Conservation (phyloP, 2,888 invertebrate species). For the Rhodophaea formosa region DNA sequence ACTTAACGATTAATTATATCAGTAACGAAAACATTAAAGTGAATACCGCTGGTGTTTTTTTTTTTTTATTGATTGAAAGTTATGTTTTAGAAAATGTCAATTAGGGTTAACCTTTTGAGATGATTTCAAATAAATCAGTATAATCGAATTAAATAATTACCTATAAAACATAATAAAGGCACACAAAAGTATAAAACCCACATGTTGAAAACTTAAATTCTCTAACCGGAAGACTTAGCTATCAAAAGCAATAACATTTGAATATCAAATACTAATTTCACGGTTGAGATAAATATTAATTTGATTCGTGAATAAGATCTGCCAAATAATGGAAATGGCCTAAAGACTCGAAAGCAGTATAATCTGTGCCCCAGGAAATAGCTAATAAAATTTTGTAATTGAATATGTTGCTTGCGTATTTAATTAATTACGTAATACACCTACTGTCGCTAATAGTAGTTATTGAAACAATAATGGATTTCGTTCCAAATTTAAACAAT, state of each 20-base stretch:
- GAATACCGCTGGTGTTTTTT: no score
- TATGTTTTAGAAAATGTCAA: no score
- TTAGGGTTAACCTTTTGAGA: no score
- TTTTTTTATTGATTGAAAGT: conserved; percentile 18
- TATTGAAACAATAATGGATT: no score
- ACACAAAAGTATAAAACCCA: conserved; percentile 35
- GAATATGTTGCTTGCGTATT: background rate
- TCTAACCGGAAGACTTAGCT: conserved; percentile 12
- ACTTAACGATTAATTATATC: no score
- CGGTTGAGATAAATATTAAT: conserved; percentile 26
- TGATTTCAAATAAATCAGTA: background rate
- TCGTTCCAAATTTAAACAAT: no score
- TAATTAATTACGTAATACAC: background rate
- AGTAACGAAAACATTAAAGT: no score
- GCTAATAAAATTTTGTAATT: background rate
- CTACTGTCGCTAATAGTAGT: no score
- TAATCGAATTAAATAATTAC: conserved; percentile 31
- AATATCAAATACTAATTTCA: conserved; percentile 36
- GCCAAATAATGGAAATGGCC: conserved; percentile 7
- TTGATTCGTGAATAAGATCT: background rate
- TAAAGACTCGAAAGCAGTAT: background rate
- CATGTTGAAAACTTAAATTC: conserved; percentile 39
- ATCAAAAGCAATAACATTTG: conserved; percentile 3
- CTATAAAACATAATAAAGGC: conserved; percentile 37
- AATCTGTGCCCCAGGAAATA: background rate